phyloP scores from a whole-genome alignment of 2,797 vertebrate species.

The Simalia tracyae region DNA sequence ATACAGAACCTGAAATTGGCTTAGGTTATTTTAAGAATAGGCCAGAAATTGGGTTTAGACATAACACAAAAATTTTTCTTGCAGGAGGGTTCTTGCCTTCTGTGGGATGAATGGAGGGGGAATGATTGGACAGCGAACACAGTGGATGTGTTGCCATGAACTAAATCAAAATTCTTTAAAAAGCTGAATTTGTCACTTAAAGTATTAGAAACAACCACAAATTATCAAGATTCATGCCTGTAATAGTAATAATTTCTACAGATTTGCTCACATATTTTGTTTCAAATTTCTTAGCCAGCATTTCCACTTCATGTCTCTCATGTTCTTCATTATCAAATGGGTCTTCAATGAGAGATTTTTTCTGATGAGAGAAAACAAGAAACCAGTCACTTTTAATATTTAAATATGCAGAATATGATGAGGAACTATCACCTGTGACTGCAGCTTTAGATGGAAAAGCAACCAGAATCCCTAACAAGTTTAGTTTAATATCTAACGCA shows the following conservation, averaged over 20 bases:
- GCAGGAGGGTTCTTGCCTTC: too few species aligned
- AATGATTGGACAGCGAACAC: background rate
- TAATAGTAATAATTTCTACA: slow-evolving; percentile 5
- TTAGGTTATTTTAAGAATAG: background rate
- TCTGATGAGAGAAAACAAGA: slow-evolving; percentile 72
- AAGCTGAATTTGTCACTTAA: background rate
- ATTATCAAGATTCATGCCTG: background rate
- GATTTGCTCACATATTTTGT: slow-evolving; percentile 92
- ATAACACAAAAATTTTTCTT: background rate
- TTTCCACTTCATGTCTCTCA: slow-evolving; percentile 88
- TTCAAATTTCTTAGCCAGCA: slow-evolving; percentile 93
- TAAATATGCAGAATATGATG: background rate
- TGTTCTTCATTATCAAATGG: slow-evolving; percentile 88
- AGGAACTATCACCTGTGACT: background rate
- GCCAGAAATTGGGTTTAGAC: background rate
- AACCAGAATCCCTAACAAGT: background rate
- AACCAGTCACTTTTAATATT: slow-evolving; percentile 25
- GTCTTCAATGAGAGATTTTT: slow-evolving; percentile 81
- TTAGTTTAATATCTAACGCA: background rate
- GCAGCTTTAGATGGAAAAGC: background rate
- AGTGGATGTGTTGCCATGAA: background rate
- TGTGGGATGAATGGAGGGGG: background rate
- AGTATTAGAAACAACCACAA: background rate
- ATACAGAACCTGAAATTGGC: background rate
- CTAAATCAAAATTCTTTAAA: background rate